Evolutionary conservation across 2,888 invertebrate genomes (phyloP).

Genomic region (Standfussiana lucernea): DNA sequence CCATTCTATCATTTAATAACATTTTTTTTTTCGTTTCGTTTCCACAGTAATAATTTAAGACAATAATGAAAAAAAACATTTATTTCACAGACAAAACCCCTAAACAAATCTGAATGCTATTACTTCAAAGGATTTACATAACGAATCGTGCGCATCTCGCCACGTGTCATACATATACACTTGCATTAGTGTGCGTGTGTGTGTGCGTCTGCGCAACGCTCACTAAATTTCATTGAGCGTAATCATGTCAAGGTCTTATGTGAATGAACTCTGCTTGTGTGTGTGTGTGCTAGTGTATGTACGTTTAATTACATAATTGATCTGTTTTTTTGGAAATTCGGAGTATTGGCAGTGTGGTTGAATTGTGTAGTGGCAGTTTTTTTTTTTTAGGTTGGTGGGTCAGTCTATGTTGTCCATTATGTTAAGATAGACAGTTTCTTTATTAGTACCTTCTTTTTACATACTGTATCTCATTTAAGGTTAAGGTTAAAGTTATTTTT

Average conservation of each 20-base stretch:
- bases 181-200: conserved; percentile 32
- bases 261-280: conserved; percentile 80
- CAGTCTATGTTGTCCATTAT: not conserved
- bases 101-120: conserved; percentile 48
- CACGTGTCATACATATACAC: conserved; percentile 61
- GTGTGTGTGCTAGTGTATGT: conserved; percentile 58
- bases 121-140: conserved; percentile 75
- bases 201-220: conserved; percentile 66
- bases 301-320: conserved; percentile 57
- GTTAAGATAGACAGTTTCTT: not conserved
- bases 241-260: conserved; percentile 82
- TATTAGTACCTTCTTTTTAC: not conserved
- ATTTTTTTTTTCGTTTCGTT: not conserved
- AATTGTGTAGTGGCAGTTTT: not conserved
- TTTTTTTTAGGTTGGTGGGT: not conserved
- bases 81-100: not conserved
- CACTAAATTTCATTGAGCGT: conserved; percentile 77
- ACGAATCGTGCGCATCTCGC: conserved; percentile 67
- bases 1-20: no score
- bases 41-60: not conserved
- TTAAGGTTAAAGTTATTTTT: not conserved
- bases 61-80: not conserved
- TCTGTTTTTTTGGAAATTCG: conserved; percentile 28
- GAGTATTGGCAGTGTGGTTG: not conserved
- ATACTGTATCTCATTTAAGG: not conserved